Conservation (phyloP, 2,888 invertebrate species). For the Cerastis leucographa region DNA sequence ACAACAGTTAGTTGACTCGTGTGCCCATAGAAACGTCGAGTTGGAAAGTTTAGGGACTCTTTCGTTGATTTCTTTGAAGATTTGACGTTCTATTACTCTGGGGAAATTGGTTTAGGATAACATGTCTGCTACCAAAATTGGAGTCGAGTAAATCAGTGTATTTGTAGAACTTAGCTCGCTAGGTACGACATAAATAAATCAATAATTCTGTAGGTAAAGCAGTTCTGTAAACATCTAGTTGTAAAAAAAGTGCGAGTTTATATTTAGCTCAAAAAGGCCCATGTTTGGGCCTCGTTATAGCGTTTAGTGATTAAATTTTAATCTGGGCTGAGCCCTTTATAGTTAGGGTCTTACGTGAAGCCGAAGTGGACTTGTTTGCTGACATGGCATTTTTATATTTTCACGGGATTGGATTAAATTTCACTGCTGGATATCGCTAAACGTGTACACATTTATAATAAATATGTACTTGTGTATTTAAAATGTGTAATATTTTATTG, state of each 20-base stretch:
- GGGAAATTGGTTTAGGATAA: conserved; percentile 68
- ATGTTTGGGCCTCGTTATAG: conserved; percentile 19
- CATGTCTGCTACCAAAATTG: conserved; percentile 52
- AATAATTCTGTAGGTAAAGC: conserved; percentile 45
- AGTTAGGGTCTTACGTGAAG: conserved; percentile 14
- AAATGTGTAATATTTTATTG: not conserved
- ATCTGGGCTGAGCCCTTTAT: conserved; percentile 29
- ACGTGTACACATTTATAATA: not conserved
- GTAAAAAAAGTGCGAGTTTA: conserved; percentile 18
- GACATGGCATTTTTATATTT: conserved; percentile 21
- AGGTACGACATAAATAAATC: conserved; percentile 32
- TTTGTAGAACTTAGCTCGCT: conserved; percentile 29
- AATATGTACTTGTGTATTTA: not conserved
- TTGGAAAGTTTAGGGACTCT: conserved; percentile 58
- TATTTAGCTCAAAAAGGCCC: conserved; percentile 21
- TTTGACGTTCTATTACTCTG: conserved; percentile 63
- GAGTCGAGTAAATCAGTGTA: conserved; percentile 55
- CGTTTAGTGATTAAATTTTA: conserved; percentile 46
- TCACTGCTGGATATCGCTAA: not conserved
- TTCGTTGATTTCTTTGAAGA: conserved; percentile 65
- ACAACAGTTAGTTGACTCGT: conserved; percentile 41
- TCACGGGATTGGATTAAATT: not conserved
- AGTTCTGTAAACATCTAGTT: conserved; percentile 1
- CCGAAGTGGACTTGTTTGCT: conserved; percentile 18
- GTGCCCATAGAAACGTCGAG: conserved; percentile 46